phyloP scores from a whole-genome alignment of 2,113 vertebrate species.

The Amazona guildingii region DNA sequence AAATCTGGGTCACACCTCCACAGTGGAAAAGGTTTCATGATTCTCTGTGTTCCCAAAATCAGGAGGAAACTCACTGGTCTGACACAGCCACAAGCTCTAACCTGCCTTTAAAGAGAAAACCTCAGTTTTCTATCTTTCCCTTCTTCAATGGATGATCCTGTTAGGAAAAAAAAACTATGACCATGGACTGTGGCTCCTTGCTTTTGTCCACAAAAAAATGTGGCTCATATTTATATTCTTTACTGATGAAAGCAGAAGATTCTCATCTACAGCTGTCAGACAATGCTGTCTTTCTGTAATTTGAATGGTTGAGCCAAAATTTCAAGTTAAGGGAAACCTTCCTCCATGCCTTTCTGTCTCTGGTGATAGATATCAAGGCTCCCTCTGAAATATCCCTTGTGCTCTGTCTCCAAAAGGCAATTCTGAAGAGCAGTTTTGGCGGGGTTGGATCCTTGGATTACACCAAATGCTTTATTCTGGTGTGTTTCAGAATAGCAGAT shows the following conservation, averaged over 20 bases:
- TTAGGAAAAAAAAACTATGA: not conserved
- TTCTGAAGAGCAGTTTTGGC: not conserved
- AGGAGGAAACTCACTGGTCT: not conserved
- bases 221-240: not conserved
- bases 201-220: not conserved
- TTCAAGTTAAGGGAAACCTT: not conserved
- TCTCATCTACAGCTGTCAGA: not conserved
- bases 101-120: not conserved
- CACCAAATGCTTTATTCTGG: not conserved
- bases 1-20: not conserved
- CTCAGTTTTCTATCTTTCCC: not conserved
- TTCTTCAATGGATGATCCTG: not conserved
- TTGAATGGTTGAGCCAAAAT: not conserved
- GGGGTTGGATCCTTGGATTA: not conserved
- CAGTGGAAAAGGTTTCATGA: not conserved
- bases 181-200: not conserved
- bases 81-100: not conserved
- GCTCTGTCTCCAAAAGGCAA: not conserved
- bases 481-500: not conserved
- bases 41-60: not conserved
- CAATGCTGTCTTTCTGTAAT: not conserved
- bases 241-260: not conserved
- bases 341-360: not conserved
- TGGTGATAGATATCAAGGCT: not conserved
- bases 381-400: not conserved